Evolutionary conservation across 1,140 invertebrate genomes (phyloP), one percentile per base, ranked within the genome.

Genomic region (Dendroctonus ponderosae): DNA sequence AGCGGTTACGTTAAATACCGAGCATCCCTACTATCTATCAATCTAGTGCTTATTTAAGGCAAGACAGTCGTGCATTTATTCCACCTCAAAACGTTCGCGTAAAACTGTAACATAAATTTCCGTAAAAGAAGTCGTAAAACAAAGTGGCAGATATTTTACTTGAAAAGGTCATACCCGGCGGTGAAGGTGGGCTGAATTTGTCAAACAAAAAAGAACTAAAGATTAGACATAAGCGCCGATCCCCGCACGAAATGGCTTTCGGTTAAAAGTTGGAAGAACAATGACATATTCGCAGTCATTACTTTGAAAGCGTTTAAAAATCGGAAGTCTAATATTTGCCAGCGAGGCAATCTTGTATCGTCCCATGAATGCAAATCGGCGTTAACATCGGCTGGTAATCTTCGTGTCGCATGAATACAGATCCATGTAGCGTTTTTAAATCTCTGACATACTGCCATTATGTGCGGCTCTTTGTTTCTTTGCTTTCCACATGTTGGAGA

Each of bases 301-400:
- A 74, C 69, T 73, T 65, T 70, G 51, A 63, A 70, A 69, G 68
- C 71, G 67, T 74, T 70, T 73, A 69, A 66, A 72, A 71, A 68
- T 70, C 70, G 69, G 70, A 74, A 71, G 70, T 74, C 71, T 69
- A 70, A 75, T 75, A 74, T 75, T 75, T 74, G 71, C 74, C 69
- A 64, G 65, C 71, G 69, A 63, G 63, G 70, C 67, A 72, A 75
- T 75, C 72, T 71, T 74, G 71, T 73, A 74, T 72, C 72, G 72
- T 67, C 70, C 72, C 72, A 75, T 75, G 74, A 75, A 75, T 75
- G 74, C 74, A 75, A 75, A 75, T 74, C 60, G 70, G 66, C 65
- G 72, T 60, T 67, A 74, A 67, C 70, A 50, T 69, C 49, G 49
- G 6, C 62, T 59, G 62, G 67, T 74, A 75, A 74, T 74, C 72